These are phyloP conservation scores for Marcusenius ussheri DNA, from an alignment of 2,113 vertebrate genomes.

Conservation along the genomic window DNA sequence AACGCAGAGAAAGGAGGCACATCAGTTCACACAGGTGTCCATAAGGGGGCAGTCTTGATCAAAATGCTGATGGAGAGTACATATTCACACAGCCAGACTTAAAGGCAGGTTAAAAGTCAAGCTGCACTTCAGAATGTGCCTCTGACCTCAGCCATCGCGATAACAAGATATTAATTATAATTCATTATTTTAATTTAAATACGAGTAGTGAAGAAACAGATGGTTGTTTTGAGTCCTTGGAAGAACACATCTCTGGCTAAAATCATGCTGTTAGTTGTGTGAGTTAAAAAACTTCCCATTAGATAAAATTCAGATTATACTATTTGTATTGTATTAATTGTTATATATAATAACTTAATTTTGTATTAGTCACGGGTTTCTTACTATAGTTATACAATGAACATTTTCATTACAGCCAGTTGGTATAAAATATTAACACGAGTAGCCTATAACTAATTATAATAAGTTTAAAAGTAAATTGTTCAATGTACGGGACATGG, in stretches of 20 bases:
- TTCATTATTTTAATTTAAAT: neutral
- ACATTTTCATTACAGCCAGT: neutral
- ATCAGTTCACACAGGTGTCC: neutral
- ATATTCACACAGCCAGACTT: neutral
- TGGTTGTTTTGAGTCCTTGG: neutral
- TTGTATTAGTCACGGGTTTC: neutral
- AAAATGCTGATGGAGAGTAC: neutral
- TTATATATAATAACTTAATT: neutral
- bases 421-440: neutral
- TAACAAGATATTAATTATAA: neutral
- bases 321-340: neutral
- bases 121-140: neutral
- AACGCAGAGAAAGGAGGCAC: neutral
- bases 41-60: neutral
- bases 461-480: neutral
- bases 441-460: neutral
- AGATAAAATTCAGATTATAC: neutral
- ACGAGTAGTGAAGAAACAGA: neutral
- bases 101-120: neutral
- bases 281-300: neutral
- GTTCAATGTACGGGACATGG: neutral
- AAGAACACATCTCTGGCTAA: neutral
- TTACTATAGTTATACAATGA: neutral
- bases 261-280: neutral
- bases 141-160: neutral